Evolutionary conservation across 2,113 vertebrate species (phyloP).

Genomic region (Rhabdomys dilectus): DNA sequence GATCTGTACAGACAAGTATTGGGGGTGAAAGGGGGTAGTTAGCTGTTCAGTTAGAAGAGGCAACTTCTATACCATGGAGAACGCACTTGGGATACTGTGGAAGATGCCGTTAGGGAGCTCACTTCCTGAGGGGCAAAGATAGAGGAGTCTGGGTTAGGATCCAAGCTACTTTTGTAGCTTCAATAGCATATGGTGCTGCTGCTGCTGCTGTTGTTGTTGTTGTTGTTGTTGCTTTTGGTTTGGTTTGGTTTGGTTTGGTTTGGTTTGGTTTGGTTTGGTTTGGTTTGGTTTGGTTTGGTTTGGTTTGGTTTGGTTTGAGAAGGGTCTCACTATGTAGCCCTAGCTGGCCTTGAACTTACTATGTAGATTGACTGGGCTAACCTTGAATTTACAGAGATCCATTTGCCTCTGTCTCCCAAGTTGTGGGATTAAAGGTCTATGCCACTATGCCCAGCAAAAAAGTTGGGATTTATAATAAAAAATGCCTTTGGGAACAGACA

Average conservation of each 20-base stretch:
- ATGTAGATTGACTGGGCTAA: background rate
- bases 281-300: background rate
- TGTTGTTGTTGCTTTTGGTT: background rate
- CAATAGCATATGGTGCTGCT: background rate
- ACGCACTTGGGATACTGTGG: background rate
- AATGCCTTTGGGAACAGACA: constrained; percentile 2
- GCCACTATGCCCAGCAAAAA: background rate
- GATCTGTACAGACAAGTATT: background rate
- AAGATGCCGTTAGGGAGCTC: background rate
- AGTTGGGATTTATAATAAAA: constrained; percentile 7
- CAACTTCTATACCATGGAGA: background rate
- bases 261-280: background rate
- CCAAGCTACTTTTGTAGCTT: background rate
- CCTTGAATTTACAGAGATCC: background rate
- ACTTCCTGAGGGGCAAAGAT: background rate
- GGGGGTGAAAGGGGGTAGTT: background rate
- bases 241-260: background rate
- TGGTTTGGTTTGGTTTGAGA: background rate
- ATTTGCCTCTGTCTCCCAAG: background rate
- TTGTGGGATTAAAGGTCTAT: background rate
- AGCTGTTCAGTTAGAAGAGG: background rate
- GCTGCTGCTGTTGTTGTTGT: background rate
- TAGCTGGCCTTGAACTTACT: background rate
- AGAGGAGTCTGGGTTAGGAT: background rate
- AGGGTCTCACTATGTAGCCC: background rate